Evolutionary conservation across 2,113 vertebrate genomes (phyloP).

Genomic region (Oostethus manadensis): DNA sequence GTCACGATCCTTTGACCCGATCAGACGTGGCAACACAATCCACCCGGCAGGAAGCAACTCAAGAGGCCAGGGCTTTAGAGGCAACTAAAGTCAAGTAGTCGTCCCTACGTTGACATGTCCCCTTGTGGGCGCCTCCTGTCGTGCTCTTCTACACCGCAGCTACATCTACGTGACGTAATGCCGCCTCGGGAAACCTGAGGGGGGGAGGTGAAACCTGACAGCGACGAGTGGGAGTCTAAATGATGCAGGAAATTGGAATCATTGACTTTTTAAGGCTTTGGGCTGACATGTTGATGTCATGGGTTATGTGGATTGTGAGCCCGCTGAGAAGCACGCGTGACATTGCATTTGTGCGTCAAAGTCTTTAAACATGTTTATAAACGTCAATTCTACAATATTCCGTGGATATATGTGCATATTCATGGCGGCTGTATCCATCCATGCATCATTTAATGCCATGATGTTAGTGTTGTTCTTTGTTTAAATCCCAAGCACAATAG

Average conservation of each 20-base stretch:
- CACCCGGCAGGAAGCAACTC: slow-evolving; percentile 20
- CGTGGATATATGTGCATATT: too few species aligned
- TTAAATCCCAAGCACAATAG: background rate
- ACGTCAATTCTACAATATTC: background rate
- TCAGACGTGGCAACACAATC: slow-evolving; percentile 26
- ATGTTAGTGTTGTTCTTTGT: too few species aligned
- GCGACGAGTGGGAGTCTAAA: slow-evolving; percentile 39
- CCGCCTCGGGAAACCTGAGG: slow-evolving; percentile 46
- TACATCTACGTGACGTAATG: slow-evolving; percentile 12
- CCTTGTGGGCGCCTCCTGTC: slow-evolving; percentile 12
- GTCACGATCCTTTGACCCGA: slow-evolving; percentile 25
- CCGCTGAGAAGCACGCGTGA: background rate
- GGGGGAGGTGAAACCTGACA: slow-evolving; percentile 55
- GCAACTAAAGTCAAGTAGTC: background rate
- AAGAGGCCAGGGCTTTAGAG: slow-evolving; percentile 1
- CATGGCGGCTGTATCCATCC: too few species aligned
- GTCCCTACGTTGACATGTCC: slow-evolving; percentile 17
- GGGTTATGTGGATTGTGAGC: background rate
- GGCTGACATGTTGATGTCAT: background rate
- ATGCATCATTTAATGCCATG: too few species aligned
- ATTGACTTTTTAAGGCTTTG: slow-evolving; percentile 21
- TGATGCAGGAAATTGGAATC: slow-evolving; percentile 46
- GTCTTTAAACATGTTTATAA: background rate
- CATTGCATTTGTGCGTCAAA: background rate
- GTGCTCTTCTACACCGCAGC: slow-evolving; percentile 24